Percentiles rank a stretch among this genome's conserved stretches.
Evolutionary conservation across 2,113 vertebrate genomes (phyloP).

Genomic region (Aramus guarauna): DNA sequence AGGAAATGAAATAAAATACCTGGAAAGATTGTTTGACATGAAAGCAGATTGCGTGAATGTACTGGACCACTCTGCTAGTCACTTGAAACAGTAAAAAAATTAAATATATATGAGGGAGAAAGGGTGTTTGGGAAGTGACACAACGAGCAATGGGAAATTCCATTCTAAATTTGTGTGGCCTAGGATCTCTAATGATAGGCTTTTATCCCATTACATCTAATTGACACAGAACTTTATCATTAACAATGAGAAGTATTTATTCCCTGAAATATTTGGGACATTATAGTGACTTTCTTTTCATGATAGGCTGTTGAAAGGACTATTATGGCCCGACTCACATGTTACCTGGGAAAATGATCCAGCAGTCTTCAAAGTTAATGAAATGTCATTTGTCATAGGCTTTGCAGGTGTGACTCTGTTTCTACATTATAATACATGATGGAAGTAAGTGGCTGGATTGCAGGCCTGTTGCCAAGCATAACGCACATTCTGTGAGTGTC

Average conservation of each 20-base stretch:
- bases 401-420: slow-evolving; percentile 82
- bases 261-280: slow-evolving; percentile 76
- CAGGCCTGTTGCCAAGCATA: slow-evolving; percentile 38
- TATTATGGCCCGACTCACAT: slow-evolving; percentile 72
- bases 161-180: slow-evolving; percentile 68
- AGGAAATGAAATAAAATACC: slow-evolving; percentile 51
- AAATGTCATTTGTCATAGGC: slow-evolving; percentile 83
- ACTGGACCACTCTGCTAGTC: neutral
- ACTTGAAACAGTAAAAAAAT: slow-evolving; percentile 31
- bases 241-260: slow-evolving; percentile 76
- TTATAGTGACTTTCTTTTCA: slow-evolving; percentile 73
- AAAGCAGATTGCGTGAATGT: slow-evolving; percentile 28
- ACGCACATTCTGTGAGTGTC: slow-evolving; percentile 41
- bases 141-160: slow-evolving; percentile 59
- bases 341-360: slow-evolving; percentile 77
- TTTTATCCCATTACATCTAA: slow-evolving; percentile 82
- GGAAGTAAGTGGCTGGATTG: slow-evolving; percentile 26
- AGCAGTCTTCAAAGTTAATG: slow-evolving; percentile 78
- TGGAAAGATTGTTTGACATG: slow-evolving; percentile 22
- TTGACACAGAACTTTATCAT: slow-evolving; percentile 78
- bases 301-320: slow-evolving; percentile 74
- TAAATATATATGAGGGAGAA: neutral
- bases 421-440: slow-evolving; percentile 59
- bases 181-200: slow-evolving; percentile 51
- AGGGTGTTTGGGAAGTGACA: neutral